These are phyloP conservation scores for Catostomus latipinnis DNA, from an alignment of 2,797 vertebrate species.

Conservation along the genomic window DNA sequence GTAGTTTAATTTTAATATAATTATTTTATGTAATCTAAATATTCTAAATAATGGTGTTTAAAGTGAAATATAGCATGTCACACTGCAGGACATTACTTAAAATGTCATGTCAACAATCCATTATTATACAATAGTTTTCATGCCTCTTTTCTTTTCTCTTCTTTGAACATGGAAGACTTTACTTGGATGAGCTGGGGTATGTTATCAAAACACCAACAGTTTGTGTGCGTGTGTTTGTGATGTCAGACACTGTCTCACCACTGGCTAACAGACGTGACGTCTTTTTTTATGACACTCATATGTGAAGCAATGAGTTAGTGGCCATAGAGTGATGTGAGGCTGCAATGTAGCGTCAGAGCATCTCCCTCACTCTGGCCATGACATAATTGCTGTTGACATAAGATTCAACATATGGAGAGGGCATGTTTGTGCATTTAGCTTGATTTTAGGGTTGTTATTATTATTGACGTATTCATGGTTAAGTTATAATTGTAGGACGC, in stretches of 20 bases:
- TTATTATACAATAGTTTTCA: background rate
- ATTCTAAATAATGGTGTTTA: too few species aligned
- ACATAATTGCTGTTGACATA: slow-evolving; percentile 33
- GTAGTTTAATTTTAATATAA: too few species aligned
- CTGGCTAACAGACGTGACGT: slow-evolving; percentile 39
- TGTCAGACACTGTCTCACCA: slow-evolving; percentile 31
- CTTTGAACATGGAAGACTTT: slow-evolving; percentile 60
- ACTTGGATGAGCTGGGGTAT: slow-evolving; percentile 77
- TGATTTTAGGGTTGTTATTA: slow-evolving; percentile 22
- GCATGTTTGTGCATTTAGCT: slow-evolving; percentile 31
- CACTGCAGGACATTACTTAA: too few species aligned
- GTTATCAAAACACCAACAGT: slow-evolving; percentile 55
- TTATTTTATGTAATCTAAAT: too few species aligned
- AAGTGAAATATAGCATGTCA: too few species aligned
- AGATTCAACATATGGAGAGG: slow-evolving; percentile 27
- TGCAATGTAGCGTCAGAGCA: slow-evolving; percentile 8
- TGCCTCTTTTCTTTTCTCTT: slow-evolving; percentile 59
- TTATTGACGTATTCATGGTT: slow-evolving; percentile 32
- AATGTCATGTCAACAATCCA: too few species aligned
- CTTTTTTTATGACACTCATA: slow-evolving; percentile 22
- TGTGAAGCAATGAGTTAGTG: slow-evolving; percentile 24
- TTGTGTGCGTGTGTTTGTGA: slow-evolving; percentile 45
- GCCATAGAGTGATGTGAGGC: slow-evolving; percentile 14
- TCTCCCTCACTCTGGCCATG: slow-evolving; percentile 2
- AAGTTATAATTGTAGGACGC: slow-evolving; percentile 22